Base-by-base conservation (phyloP, 2,888 invertebrate genomes). In the Minunthozetes semirufus region DNA sequence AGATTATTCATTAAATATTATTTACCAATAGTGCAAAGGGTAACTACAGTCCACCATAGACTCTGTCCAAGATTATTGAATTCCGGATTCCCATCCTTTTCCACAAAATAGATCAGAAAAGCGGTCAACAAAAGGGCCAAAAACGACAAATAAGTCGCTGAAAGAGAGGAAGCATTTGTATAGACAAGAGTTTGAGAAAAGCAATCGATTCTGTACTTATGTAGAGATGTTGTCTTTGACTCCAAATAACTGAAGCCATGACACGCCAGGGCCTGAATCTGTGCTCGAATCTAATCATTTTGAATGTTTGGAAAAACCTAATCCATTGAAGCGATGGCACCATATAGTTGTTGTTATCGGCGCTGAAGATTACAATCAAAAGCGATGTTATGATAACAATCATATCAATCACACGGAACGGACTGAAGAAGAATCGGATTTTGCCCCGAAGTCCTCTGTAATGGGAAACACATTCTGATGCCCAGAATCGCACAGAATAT, bases 11-110 rank as follows among this genome's bases (percentile, higher is more conserved):
- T 11, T 8, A 56, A 56, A 25, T 22, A 56, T 25, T 22, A 1
- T 13, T 27, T 61, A 66, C 63, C 63, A 9, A 66, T 85, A 5
- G 85, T 85, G 71, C 85, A 85, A 38, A 86, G 79, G 0, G 85
- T 86, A 9, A 85, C 84, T 84, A 76, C 68, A 22, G 42, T 6
- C 61, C 63, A 75, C 48, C 66, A 75, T 0, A 72, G 9, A 27
- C 59, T 33, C 13, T 71, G 33, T 5, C 71, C 56, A 19, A 75
- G 13, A 61, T 33, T 72, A 25, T 38, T 72, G 46, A 75, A 75
- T 5, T 13, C 9, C 25, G 75, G 71, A 11, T 72, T 59, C 13
- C 11, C 0, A n/a, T 72, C 61, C 19, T 71, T 53, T 72, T 75
- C 75, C 27, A 71, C 19, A 29, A 38, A 75, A 48, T 75, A 75